phyloP scores from a whole-genome alignment of 2,888 invertebrate genomes.

The Microplitis manilae region DNA sequence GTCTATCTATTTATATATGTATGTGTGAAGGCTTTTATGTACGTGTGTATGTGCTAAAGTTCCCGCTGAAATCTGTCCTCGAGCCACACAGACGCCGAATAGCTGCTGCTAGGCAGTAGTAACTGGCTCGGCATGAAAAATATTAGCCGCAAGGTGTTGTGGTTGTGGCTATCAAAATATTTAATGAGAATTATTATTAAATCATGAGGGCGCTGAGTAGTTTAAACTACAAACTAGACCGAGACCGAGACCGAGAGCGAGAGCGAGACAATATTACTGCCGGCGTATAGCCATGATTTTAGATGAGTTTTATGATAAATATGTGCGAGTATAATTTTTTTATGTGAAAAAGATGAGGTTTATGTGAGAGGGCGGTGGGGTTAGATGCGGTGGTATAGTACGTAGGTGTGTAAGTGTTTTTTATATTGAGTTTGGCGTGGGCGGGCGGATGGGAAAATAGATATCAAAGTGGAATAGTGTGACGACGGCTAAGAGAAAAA shows the following conservation, averaged over 20 bases:
- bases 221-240: neutral
- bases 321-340: neutral
- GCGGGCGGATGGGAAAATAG: conserved; percentile 31
- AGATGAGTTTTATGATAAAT: conserved; percentile 1
- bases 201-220: conserved; percentile 1
- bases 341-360: conserved; percentile 11
- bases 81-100: conserved; percentile 1
- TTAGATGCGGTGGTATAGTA: neutral
- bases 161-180: conserved; percentile 28
- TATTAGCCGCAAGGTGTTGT: conserved; percentile 25
- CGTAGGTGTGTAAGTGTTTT: neutral
- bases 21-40: conserved; percentile 6
- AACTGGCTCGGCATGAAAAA: conserved; percentile 4
- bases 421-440: neutral
- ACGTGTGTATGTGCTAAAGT: conserved; percentile 25
- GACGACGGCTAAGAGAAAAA: conserved; percentile 49
- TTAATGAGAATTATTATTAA: conserved; percentile 33
- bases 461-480: conserved; percentile 42
- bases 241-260: neutral
- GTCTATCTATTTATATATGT: neutral
- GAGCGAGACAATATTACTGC: neutral
- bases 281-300: neutral
- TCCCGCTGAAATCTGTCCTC: conserved; percentile 26
- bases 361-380: neutral
- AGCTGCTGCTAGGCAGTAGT: neutral